Evolutionary conservation across 2,113 vertebrate species (phyloP), one percentile per base, ranked within the genome.

Genomic region (Microtus montanus): DNA sequence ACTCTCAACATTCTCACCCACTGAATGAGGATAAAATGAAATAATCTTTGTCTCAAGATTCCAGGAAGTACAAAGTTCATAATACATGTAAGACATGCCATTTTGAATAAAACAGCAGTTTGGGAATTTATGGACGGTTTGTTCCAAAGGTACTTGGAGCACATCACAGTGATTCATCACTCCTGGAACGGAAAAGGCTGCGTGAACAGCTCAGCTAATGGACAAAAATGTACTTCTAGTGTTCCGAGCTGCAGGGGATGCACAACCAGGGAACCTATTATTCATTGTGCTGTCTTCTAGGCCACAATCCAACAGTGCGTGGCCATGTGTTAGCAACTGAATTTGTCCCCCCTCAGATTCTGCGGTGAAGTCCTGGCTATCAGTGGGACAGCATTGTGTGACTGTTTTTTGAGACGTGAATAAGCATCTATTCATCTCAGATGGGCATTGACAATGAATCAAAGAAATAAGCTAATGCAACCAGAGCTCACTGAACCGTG

Each of bases 101-200:
- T 95, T 96, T 96, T 90, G 93, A 95, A 90, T 95, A 96, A 93
- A 97, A 90, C 54, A 17, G 86, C 88, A 78, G 61, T 93, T 97
- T 90, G 66, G 82, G 92, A 96, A 97, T 96, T 96, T 96, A 97
- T 95, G 89, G 96, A 95, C 93, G 90, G 92, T 92, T 97, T 97
- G 96, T 94, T 96, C 96, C 95, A 93, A 68, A 96, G 93, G 84
- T 71, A 94, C 84, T 97, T 96, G 44, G 84, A 78, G 94, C 92
- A 58, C 96, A 92, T 93, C 93, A 91, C 71, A 85, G 26, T 96
- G 97, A 97, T 93, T 97, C 96, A 97, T 97, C 38, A 77, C 94
- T 82, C 94, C 83, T 61, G n/a, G 93, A 92, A 96, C 73, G 77
- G 85, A 74, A 82, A 91, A 94, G 83, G 84, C 91, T 96, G 83